Evolutionary conservation across 2,797 vertebrate species (phyloP).

Genomic region (Tamandua tetradactyla): DNA sequence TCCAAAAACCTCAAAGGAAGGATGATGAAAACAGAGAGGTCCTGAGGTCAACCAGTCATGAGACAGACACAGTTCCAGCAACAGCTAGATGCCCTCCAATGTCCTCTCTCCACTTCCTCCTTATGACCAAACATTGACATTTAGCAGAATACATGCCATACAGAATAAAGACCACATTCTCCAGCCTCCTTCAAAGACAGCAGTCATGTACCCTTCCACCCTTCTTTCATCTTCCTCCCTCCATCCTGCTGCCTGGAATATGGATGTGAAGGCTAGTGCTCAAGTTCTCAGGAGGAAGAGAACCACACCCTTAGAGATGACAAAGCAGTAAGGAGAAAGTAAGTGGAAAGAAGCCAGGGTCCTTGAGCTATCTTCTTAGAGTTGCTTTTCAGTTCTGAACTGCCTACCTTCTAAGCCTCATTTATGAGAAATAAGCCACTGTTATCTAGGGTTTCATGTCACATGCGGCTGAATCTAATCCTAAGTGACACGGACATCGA

Average conservation of each 20-base stretch:
- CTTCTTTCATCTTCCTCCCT: not conserved
- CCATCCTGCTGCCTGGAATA: not conserved
- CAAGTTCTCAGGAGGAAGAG: slow-evolving; percentile 20
- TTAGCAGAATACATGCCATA: not conserved
- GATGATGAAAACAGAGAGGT: not conserved
- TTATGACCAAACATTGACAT: not conserved
- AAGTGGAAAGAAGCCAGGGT: not conserved
- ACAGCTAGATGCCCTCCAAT: not conserved
- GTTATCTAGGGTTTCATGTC: slow-evolving; percentile 40
- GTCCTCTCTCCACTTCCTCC: not conserved
- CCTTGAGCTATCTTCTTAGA: not conserved
- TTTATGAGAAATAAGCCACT: slow-evolving; percentile 11
- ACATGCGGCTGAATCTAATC: slow-evolving; percentile 40
- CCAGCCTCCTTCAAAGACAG: not conserved
- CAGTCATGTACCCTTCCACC: not conserved
- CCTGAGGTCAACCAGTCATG: not conserved
- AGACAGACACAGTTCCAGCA: not conserved
- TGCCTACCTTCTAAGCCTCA: slow-evolving; percentile 6
- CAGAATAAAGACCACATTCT: not conserved
- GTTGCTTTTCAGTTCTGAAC: not conserved
- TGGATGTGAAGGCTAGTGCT: not conserved
- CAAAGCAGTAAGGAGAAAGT: not conserved
- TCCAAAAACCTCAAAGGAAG: not conserved
- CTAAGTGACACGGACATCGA: slow-evolving; percentile 40
- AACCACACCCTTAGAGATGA: slow-evolving; percentile 56